Evolutionary conservation across 2,888 invertebrate species (phyloP).

Genomic region (Euzetes globulus): DNA sequence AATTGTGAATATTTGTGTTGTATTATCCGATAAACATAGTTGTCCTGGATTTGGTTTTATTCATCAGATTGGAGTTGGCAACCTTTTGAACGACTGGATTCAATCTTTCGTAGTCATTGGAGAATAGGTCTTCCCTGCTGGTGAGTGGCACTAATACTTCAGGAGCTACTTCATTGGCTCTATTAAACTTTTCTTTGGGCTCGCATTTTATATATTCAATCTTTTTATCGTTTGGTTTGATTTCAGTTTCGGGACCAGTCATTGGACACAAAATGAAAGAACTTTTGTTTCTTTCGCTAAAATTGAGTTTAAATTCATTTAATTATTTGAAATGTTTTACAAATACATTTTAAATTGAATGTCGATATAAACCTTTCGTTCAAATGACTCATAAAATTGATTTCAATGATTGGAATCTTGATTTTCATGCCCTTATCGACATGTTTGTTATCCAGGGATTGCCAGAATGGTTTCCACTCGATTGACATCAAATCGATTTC

Average conservation of each 20-base stretch:
- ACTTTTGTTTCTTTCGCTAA: not conserved
- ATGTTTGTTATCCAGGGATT: not conserved
- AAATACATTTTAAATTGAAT: no score
- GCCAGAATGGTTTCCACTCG: not conserved
- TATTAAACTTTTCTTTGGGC: no score
- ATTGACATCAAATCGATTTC: not conserved
- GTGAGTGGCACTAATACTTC: no score
- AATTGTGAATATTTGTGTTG: no score
- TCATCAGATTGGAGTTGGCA: no score
- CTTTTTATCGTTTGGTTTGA: not conserved
- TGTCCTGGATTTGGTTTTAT: no score
- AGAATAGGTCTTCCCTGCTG: no score
- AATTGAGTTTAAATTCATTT: not conserved
- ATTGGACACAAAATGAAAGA: not conserved
- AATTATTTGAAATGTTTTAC: not conserved
- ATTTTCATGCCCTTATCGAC: not conserved
- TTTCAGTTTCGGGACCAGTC: not conserved
- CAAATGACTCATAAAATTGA: constrained; percentile 14
- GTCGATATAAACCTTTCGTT: not conserved
- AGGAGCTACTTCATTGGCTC: no score
- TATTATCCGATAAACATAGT: no score
- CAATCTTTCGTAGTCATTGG: no score
- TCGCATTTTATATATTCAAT: not conserved
- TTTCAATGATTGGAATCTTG: not conserved
- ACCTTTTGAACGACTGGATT: no score